Conservation (phyloP, 2,113 vertebrate species). For the Daphoenositta chrysoptera region DNA sequence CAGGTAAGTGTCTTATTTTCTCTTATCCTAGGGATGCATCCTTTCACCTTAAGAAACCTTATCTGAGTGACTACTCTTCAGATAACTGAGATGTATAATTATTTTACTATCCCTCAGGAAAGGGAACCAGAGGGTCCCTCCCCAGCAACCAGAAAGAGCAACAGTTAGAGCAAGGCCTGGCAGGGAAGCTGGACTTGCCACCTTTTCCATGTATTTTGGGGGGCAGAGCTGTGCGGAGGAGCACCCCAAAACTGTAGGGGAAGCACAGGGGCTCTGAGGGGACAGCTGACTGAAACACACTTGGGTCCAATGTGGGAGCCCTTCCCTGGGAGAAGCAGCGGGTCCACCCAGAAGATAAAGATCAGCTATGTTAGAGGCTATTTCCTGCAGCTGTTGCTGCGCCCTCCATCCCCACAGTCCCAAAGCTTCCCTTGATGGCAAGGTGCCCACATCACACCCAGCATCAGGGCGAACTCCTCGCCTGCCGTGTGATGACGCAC, state of each 20-base stretch:
- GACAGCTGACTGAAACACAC: background rate
- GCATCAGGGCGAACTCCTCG: accelerated
- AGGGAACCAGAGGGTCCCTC: background rate
- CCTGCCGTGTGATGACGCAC: background rate
- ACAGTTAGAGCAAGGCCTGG: background rate
- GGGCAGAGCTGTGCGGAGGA: background rate
- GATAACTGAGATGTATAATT: background rate
- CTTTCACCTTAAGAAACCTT: background rate
- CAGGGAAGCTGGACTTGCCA: background rate
- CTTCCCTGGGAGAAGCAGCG: background rate
- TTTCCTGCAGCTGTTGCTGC: conserved; percentile 8
- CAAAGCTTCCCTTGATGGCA: background rate
- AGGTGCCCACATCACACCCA: background rate
- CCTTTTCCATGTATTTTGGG: background rate
- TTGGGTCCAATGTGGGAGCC: background rate
- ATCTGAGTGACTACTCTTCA: background rate
- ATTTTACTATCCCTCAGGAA: background rate
- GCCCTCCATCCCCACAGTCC: background rate
- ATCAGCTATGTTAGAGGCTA: background rate
- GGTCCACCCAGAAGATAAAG: background rate
- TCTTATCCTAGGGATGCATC: background rate
- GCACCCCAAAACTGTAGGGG: background rate
- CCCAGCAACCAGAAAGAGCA: background rate
- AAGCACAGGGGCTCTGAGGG: background rate
- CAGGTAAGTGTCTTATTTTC: background rate